phyloP scores from a whole-genome alignment of 2,113 vertebrate genomes.

The Chlamydotis undulata region DNA sequence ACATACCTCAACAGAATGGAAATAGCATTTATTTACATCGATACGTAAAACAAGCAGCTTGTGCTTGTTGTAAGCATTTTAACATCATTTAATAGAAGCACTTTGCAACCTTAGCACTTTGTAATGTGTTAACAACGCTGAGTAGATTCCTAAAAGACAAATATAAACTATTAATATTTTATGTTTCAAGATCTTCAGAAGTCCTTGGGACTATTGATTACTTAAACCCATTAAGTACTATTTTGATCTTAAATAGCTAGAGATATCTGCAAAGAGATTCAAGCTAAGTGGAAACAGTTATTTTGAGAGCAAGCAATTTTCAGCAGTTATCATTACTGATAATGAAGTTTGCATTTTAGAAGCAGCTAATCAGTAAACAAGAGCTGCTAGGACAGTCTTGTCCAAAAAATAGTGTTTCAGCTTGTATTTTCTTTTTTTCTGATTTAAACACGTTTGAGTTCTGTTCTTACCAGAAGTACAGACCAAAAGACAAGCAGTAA shows the following conservation, averaged over 20 bases:
- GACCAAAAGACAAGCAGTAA: neutral
- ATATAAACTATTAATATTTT: slow-evolving; percentile 87
- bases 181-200: slow-evolving; percentile 75
- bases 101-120: slow-evolving; percentile 50
- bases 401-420: neutral
- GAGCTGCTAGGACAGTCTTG: neutral
- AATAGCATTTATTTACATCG: slow-evolving; percentile 12
- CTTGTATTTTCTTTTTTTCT: neutral
- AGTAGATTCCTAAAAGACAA: slow-evolving; percentile 68
- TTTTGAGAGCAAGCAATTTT: slow-evolving; percentile 29
- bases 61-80: slow-evolving; percentile 26
- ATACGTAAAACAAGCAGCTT: slow-evolving; percentile 17
- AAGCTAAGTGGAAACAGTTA: slow-evolving; percentile 7
- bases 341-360: neutral
- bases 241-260: slow-evolving; percentile 77
- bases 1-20: neutral
- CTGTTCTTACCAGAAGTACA: neutral
- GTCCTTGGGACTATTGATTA: slow-evolving; percentile 81
- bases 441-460: neutral
- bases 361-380: neutral
- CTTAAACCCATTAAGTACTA: slow-evolving; percentile 75
- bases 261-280: slow-evolving; percentile 53
- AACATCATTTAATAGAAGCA: slow-evolving; percentile 69
- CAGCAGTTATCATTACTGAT: neutral
- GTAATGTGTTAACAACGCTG: slow-evolving; percentile 70